Evolutionary conservation across 2,888 invertebrate species (phyloP).

Genomic region (Polylopha cassiicola): DNA sequence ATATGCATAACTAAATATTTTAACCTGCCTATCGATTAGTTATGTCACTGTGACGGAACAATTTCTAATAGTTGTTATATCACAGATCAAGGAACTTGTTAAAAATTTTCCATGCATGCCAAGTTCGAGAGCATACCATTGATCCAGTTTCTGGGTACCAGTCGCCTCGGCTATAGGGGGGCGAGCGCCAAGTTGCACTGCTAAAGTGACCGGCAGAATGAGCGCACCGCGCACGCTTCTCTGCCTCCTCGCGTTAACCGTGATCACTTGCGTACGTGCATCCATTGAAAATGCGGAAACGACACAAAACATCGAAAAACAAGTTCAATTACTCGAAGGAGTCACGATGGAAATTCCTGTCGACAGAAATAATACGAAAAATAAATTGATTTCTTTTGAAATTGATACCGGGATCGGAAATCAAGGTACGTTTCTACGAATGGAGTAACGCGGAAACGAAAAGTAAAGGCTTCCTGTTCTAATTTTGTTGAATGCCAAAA

Average conservation of each 20-base stretch:
- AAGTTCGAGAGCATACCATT: background rate
- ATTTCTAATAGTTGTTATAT: slow-evolving; percentile 10
- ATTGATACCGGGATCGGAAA: too few species aligned
- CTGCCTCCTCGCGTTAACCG: slow-evolving; percentile 31
- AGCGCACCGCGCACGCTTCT: slow-evolving; percentile 44
- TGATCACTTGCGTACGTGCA: slow-evolving; percentile 28
- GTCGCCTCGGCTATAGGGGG: slow-evolving; percentile 26
- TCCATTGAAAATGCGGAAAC: too few species aligned
- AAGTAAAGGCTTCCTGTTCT: too few species aligned
- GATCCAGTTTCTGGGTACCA: slow-evolving; percentile 7
- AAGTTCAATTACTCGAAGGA: slow-evolving; percentile 55
- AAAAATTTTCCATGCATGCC: slow-evolving; percentile 11
- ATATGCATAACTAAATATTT: slow-evolving; percentile 1
- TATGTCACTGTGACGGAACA: slow-evolving; percentile 8
- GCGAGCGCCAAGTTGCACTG: slow-evolving; percentile 32
- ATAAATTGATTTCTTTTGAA: slow-evolving; percentile 51
- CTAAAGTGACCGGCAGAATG: slow-evolving; percentile 52
- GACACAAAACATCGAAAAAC: slow-evolving; percentile 29
- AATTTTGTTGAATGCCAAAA: too few species aligned
- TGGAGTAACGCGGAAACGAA: slow-evolving; percentile 57
- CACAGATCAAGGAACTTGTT: slow-evolving; percentile 15
- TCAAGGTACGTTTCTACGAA: too few species aligned
- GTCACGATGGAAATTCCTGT: slow-evolving; percentile 51
- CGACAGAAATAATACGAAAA: slow-evolving; percentile 39
- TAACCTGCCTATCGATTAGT: background rate